Percentiles rank a stretch among this genome's conserved stretches.
Conservation (phyloP, 2,113 vertebrate genomes). For the Alexandromys fortis region DNA sequence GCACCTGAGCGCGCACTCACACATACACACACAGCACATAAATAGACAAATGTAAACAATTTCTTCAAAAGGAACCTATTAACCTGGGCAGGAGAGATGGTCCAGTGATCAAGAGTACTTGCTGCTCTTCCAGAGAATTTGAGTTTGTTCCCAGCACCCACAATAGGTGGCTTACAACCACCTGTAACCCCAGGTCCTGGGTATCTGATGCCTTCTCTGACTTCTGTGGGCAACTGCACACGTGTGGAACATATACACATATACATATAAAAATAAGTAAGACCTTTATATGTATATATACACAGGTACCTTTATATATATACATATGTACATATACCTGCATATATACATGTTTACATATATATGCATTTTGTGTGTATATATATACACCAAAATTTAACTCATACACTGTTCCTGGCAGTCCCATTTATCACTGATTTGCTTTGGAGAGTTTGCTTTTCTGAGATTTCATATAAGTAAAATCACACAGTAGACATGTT, state of each 20-base stretch:
- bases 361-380: neutral
- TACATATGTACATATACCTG: neutral
- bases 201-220: neutral
- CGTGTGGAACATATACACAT: neutral
- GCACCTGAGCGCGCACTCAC: neutral
- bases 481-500: neutral
- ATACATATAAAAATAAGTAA: neutral
- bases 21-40: neutral
- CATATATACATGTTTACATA: neutral
- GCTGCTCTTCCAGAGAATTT: neutral
- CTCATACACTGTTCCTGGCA: neutral
- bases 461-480: neutral
- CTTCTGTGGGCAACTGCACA: neutral
- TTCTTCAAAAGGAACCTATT: neutral
- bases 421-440: neutral
- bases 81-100: neutral
- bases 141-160: neutral
- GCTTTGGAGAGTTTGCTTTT: neutral
- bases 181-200: neutral
- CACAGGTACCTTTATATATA: neutral
- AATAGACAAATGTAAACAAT: neutral
- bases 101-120: neutral
- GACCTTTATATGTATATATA: neutral
- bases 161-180: neutral
- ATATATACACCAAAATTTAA: neutral